Percentiles rank a stretch among this genome's conserved stretches.
Conservation (phyloP, 2,113 vertebrate genomes). For the Trematocara unimaculatum region DNA sequence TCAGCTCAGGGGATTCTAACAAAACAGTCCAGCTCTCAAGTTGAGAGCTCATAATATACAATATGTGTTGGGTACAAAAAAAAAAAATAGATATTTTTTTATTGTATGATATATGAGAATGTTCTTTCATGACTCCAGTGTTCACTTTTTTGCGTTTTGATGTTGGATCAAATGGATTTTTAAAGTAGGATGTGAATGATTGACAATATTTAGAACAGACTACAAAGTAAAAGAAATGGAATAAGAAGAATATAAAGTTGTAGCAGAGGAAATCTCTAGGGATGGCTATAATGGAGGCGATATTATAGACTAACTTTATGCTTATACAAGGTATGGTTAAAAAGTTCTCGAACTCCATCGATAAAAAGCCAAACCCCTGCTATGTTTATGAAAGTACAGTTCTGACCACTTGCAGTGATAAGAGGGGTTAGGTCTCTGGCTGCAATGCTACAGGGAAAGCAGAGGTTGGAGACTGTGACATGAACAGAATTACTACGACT, state of each 20-base stretch:
- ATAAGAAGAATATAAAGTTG: not conserved
- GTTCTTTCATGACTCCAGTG: not conserved
- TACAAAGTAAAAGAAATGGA: not conserved
- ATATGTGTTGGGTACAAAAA: not conserved
- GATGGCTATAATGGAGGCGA: not conserved
- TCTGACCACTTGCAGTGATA: not conserved
- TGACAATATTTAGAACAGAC: not conserved
- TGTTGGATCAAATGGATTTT: conserved; percentile 6
- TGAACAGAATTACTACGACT: not conserved
- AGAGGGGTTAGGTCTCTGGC: not conserved
- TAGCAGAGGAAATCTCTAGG: not conserved
- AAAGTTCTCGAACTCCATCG: not conserved
- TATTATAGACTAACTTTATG: not conserved
- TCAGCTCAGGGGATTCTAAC: conserved; percentile 16
- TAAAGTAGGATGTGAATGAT: not conserved
- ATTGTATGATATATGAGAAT: not conserved
- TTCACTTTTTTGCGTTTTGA: not conserved
- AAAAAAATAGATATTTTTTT: not conserved
- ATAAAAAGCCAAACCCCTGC: not conserved
- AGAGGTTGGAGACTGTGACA: not conserved
- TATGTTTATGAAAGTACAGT: not conserved
- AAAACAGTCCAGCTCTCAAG: not conserved
- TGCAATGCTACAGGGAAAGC: not conserved
- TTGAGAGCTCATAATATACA: not conserved
- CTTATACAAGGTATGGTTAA: not conserved